Base-by-base conservation (phyloP, 2,888 invertebrate species). In the Eudasyphora cyanicolor region DNA sequence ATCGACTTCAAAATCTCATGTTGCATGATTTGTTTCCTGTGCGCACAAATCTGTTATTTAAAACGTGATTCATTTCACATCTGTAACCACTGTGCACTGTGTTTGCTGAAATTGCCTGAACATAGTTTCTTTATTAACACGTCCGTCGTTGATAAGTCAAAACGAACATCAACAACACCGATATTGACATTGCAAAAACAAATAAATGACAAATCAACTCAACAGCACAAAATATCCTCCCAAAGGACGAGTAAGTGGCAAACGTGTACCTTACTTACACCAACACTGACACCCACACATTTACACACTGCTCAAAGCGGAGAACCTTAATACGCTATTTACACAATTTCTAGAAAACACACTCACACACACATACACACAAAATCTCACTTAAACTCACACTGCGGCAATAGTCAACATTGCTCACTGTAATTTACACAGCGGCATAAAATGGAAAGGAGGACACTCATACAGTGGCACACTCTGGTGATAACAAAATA, bases 111-210 rank as follows among this genome's bases (percentile, higher is more conserved):
- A 38, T 67, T 42, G 24, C 35, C 21, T 24, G 24, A 38, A 67
- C 38, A 42, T 42, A 67, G 42, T 67, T 67, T 67, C 67, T 67
- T 42, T 42, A 67, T 67, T 67, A 67, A 67, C 42, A 67, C 67
- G 21, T 42, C 42, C 67, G 17, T 21, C 14, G 57, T 57, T 21
- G 64, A 35, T 35, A 38, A 64, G 35, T 42, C 42, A 8, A 67
- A 67, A 67, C 21, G 67, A 42, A 67, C 67, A 67, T 67, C 67
- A 35, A 32, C 62, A 7, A n/a, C 62, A 29, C 2, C 17, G 14
- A 42, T 14, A 19, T n/a, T n/a, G n/a, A n/a, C n/a, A n/a, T n/a
- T n/a, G n/a, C n/a, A n/a, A n/a, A n/a, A n/a, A n/a, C 14, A 38
- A 42, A 67, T 12, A 60, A 60, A 60, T 29, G 67, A n/a, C n/a